These are phyloP conservation scores for Pangasius krempfi DNA, from an alignment of 2,797 vertebrate genomes.

Conservation along the genomic window DNA sequence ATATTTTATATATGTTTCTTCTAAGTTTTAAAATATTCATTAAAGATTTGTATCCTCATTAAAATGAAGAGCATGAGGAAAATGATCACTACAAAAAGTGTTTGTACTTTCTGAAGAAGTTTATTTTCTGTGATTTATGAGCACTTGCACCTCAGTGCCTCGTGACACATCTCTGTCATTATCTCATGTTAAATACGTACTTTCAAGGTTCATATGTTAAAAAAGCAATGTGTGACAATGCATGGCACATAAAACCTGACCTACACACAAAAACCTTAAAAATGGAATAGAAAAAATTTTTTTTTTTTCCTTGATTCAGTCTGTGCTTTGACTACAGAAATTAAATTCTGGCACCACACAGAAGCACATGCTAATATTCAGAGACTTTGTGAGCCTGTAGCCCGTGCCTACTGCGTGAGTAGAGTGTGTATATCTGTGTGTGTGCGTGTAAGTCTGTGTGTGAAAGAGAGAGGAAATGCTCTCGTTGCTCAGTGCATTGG, in stretches of 20 bases:
- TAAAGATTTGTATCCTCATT: too few species aligned
- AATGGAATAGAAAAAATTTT: neutral
- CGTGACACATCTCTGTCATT: neutral
- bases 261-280: neutral
- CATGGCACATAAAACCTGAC: neutral
- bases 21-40: too few species aligned
- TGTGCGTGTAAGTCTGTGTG: conserved; percentile 41
- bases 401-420: conserved; percentile 42
- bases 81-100: neutral
- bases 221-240: neutral
- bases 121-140: neutral
- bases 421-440: conserved; percentile 43
- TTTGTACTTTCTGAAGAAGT: neutral
- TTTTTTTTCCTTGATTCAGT: neutral
- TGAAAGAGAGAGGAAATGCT: conserved; percentile 64
- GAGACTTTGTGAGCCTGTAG: neutral
- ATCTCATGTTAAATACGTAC: neutral
- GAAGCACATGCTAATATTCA: neutral
- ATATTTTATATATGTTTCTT: too few species aligned
- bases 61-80: neutral
- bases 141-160: neutral
- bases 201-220: neutral
- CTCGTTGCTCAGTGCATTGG: conserved; percentile 44
- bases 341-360: neutral
- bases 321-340: neutral